Evolutionary conservation across 2,797 vertebrate species (phyloP), one percentile per base, ranked within the genome.

Genomic region (Leptatherina wallacei): DNA sequence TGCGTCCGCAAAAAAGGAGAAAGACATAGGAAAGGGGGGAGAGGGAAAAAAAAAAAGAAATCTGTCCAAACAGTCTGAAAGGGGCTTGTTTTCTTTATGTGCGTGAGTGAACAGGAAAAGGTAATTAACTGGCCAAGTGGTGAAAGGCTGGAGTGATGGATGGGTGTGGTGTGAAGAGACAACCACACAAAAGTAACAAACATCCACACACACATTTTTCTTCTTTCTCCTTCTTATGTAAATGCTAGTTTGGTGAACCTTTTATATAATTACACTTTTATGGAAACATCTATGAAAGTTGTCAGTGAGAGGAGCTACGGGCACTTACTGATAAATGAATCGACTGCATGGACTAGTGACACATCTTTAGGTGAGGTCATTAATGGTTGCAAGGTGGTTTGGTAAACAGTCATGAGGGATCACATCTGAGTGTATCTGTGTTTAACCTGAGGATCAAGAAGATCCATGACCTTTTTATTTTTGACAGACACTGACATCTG

Each of bases 1-100:
- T 10, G 63, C 65, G 77, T 83, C 67, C 52, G 40, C 49, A 62
- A 35, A 69, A 36, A 64, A 29, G 68, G 42, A 33, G 77, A 59
- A 62, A 62, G 54, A 73, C 33, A 35, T 40, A 59, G 58, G 18
- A 44, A 69, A 33, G 16, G 80, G 44, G 59, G 65, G 61, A 22
- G 73, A 47, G 71, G 3, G 30, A 2, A 6, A 32, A 32, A 32
- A 70, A 55, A 66, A 79, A 79, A 85, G 82, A 86, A 86, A 87
- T 88, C 89, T 93, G 88, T 92, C 91, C 82, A 93, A 95, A 95
- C 92, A 92, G 73, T 91, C 86, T 89, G 84, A 88, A 89, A 84
- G 88, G 81, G 85, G 61, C 90, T 91, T 92, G 91, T 93, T 95
- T 93, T 93, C 92, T 93, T 91, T 91, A 80, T 91, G 86, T 91